phyloP scores from a whole-genome alignment of 2,797 vertebrate genomes.

The Streptopelia turtur region DNA sequence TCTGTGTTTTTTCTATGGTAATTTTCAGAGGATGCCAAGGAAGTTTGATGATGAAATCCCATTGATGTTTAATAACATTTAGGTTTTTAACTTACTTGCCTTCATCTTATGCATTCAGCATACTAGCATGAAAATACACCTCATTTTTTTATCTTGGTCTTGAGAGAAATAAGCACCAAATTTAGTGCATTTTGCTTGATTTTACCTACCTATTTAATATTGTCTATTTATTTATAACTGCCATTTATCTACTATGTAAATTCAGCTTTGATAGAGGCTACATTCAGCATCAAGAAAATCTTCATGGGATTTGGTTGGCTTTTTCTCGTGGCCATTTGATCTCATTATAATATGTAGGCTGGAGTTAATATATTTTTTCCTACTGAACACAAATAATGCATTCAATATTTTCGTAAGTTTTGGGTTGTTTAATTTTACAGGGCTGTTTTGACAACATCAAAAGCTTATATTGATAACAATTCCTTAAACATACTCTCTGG shows the following conservation, averaged over 20 bases:
- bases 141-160: not conserved
- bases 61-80: not conserved
- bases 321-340: not conserved
- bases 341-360: not conserved
- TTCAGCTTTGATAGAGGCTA: not conserved
- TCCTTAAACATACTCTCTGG: not conserved
- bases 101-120: not conserved
- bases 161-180: not conserved
- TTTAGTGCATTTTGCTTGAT: not conserved
- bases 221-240: not conserved
- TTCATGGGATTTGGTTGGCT: not conserved
- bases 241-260: not conserved
- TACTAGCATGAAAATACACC: not conserved
- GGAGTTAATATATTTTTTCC: not conserved
- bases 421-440: conserved; percentile 3
- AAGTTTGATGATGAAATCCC: not conserved
- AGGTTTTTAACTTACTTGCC: not conserved
- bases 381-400: not conserved
- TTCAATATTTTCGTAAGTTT: not conserved
- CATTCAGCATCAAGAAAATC: not conserved
- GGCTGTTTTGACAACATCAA: conserved; percentile 7
- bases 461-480: not conserved
- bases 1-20: not conserved
- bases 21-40: not conserved
- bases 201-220: not conserved